Evolutionary conservation across 2,113 vertebrate genomes (phyloP).

Genomic region (Danio rerio): GRCz12tu NC_133176.1:22079501-22080000

Average conservation of each 20-base stretch:
- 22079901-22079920: not conserved
- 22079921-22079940: not conserved
- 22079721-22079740: not conserved
- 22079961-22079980: not conserved
- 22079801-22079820: not conserved
- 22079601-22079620: not conserved
- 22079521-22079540: not conserved
- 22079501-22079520: not conserved
- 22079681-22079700: not conserved
- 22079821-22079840: not conserved
- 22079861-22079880: not conserved
- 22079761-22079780: not conserved
- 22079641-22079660: not conserved
- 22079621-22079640: conserved; percentile 11
- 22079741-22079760: not conserved
- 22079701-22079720: not conserved
- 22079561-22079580: not conserved
- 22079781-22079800: not conserved
- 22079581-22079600: not conserved
- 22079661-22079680: not conserved
- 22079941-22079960: not conserved
- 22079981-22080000: conserved; percentile 1
- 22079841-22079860: not conserved
- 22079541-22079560: conserved; percentile 10
- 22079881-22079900: not conserved